phyloP scores from a whole-genome alignment of 1,140 invertebrate genomes.

The Temnothorax longispinosus region DNA sequence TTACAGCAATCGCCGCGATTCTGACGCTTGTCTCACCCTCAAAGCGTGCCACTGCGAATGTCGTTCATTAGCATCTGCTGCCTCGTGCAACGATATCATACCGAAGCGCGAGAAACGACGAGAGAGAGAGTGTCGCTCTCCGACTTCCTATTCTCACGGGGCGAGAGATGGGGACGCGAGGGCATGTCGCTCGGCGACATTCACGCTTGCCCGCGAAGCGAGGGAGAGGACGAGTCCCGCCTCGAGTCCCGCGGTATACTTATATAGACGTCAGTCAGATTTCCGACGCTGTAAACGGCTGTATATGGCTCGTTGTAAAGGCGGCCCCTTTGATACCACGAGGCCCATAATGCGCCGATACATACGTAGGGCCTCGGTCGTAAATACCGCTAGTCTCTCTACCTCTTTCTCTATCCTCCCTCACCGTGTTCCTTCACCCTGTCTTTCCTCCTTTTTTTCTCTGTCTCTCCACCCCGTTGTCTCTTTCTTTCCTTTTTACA shows the following conservation, averaged over 20 bases:
- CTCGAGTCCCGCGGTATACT: conserved; percentile 66
- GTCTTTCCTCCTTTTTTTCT: not conserved
- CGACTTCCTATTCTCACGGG: conserved; percentile 25
- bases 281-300: conserved; percentile 80
- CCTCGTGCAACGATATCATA: not conserved
- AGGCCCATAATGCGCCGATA: conserved; percentile 79
- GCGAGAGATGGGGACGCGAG: conserved; percentile 47
- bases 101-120: not conserved
- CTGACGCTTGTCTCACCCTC: not conserved
- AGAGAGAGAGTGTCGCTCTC: not conserved
- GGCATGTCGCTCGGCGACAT: conserved; percentile 50
- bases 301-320: conserved; percentile 84
- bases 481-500: conserved; percentile 27
- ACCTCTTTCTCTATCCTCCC: conserved; percentile 24
- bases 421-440: not conserved
- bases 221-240: conserved; percentile 50
- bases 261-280: conserved; percentile 84
- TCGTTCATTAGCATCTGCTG: not conserved
- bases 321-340: conserved; percentile 82
- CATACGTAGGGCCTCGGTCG: conserved; percentile 76
- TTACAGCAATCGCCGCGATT: not conserved
- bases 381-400: conserved; percentile 80
- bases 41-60: not conserved
- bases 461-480: not conserved
- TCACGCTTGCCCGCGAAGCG: conserved; percentile 40